Conservation (phyloP, 2,113 vertebrate species). For the Microcebus griseorufus region DNA sequence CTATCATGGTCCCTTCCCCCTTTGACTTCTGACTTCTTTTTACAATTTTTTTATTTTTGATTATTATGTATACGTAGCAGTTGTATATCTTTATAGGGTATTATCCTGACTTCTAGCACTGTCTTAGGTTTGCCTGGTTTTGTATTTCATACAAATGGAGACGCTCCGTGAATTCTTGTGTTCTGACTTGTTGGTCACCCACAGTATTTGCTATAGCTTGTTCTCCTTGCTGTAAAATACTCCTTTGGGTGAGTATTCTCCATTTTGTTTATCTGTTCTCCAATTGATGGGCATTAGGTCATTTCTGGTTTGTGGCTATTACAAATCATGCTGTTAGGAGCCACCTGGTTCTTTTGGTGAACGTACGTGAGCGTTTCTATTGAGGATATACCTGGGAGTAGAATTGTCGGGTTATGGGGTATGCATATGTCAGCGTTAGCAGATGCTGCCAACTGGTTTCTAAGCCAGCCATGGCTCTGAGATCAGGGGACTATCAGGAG, state of each 20-base stretch:
- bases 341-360: neutral
- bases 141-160: neutral
- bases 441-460: neutral
- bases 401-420: neutral
- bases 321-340: neutral
- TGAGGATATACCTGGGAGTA: neutral
- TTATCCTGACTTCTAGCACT: neutral
- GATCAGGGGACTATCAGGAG: neutral
- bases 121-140: neutral
- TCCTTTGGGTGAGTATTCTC: neutral
- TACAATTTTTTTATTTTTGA: neutral
- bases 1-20: fast-evolving
- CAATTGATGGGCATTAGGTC: neutral
- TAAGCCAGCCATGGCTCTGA: neutral
- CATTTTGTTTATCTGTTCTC: neutral
- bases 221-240: neutral
- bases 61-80: neutral
- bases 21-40: neutral
- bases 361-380: neutral
- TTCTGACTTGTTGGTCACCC: neutral
- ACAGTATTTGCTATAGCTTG: too few species aligned
- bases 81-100: too few species aligned
- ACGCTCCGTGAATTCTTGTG: fast-evolving
- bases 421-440: neutral
- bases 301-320: neutral